Evolutionary conservation across 2,888 invertebrate species (phyloP), one percentile per base, ranked within the genome.

Genomic region (Pseudanteris insignis): DNA sequence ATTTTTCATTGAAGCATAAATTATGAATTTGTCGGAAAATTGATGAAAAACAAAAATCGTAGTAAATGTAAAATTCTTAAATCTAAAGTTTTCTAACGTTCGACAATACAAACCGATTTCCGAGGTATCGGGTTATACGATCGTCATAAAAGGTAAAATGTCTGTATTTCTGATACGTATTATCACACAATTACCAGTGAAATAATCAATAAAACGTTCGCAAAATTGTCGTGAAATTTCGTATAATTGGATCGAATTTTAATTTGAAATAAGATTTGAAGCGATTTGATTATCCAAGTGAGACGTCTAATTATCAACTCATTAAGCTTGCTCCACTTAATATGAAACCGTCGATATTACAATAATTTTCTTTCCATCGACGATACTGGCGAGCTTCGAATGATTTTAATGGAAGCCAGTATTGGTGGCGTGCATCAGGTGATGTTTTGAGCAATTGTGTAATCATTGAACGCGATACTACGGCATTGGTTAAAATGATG

Each of bases 251-350:
- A 18, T 18, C 4, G 2, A 1, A 32, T 32, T 32, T 32, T 13
- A 32, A 32, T 32, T 13, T 14, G 14, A 14, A 32, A 14, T 32
- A 14, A 14, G 18, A 18, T 18, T 18, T 6, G 6, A 18, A 18
- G 18, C 6, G 18, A 6, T 6, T 4, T 6, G 21, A 18, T 34
- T 34, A 9, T 34, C 21, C 34, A 21, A 1, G 3, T 10, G 18
- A 34, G 21, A 34, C 15, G 18, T 34, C 10, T 34, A 21, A 34
- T 21, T 21, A 34, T 34, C 18, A 34, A 34, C 34, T 18, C 10
- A 34, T 34, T 34, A 34, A 34, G 34, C n/a, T 1, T 34, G 18
- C 34, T 34, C 34, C 21, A 34, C 9, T 34, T 34, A 34, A 25
- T 38, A 11, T 9, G 38, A 33, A 33, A 15, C 33, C 9, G 18